These are phyloP conservation scores for Chelmon rostratus DNA, from an alignment of 2,797 vertebrate genomes.

Conservation along the genomic window DNA sequence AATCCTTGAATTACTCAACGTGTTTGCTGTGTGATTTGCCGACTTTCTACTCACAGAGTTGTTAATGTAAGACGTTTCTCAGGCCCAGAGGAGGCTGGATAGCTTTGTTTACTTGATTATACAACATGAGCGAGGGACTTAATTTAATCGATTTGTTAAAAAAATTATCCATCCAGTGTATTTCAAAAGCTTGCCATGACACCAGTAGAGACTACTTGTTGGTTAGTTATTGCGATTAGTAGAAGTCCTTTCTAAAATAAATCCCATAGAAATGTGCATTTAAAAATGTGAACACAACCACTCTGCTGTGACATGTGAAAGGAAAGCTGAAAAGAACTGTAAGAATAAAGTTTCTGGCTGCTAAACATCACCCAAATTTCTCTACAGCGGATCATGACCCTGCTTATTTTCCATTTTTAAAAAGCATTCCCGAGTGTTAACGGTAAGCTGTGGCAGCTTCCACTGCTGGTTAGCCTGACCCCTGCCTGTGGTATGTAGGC, in stretches of 20 bases:
- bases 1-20: constrained; percentile 71
- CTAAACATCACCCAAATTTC: neutral
- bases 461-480: constrained; percentile 55
- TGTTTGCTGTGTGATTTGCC: constrained; percentile 74
- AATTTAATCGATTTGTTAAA: constrained; percentile 64
- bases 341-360: constrained; percentile 6
- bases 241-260: neutral
- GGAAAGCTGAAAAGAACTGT: neutral
- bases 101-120: constrained; percentile 73
- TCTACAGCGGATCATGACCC: constrained; percentile 40
- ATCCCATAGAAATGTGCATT: neutral
- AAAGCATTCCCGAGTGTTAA: constrained; percentile 34
- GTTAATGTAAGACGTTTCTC: constrained; percentile 64
- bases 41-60: constrained; percentile 60
- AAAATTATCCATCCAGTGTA: constrained; percentile 44
- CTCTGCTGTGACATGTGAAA: neutral
- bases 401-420: constrained; percentile 49
- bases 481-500: constrained; percentile 59
- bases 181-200: constrained; percentile 53
- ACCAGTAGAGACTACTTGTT: constrained; percentile 22
- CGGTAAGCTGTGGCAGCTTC: constrained; percentile 39
- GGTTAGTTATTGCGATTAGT: constrained; percentile 25
- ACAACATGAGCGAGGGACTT: constrained; percentile 12
- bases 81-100: constrained; percentile 44
- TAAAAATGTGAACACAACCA: neutral